phyloP scores from a whole-genome alignment of 2,888 invertebrate genomes.

The Eupithecia dodoneata region DNA sequence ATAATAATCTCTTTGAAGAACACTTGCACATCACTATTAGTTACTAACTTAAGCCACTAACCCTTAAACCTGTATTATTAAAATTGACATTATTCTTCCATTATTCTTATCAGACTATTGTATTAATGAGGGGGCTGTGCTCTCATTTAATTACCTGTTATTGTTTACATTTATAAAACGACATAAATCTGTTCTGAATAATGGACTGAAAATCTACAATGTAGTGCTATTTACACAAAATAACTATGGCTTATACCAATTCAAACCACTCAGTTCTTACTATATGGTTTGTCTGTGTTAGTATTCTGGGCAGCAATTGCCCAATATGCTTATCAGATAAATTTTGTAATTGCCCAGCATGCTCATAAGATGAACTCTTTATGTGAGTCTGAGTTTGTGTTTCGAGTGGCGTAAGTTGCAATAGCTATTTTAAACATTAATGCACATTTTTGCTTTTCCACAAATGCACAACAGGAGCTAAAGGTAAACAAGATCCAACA shows the following conservation, averaged over 20 bases:
- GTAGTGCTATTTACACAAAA: constrained; percentile 24
- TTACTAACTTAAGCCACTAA: neutral
- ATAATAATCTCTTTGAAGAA: neutral
- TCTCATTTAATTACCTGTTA: neutral
- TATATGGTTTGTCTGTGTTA: neutral
- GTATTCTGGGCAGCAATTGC: neutral
- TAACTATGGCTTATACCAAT: neutral
- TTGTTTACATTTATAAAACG: neutral
- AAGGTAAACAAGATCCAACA: constrained; percentile 67
- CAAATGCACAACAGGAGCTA: constrained; percentile 73
- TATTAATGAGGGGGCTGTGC: neutral
- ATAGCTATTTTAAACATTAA: constrained; percentile 52
- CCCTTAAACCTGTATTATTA: neutral
- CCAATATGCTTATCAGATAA: neutral
- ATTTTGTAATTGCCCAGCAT: neutral
- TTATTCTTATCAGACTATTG: neutral
- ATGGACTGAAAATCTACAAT: neutral
- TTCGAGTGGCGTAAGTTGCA: neutral
- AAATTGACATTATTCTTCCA: neutral
- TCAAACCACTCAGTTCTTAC: neutral
- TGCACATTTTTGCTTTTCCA: constrained; percentile 68
- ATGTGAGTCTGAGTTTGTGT: neutral
- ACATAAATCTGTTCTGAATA: neutral
- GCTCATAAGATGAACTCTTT: neutral
- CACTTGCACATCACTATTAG: neutral